Percentiles rank a stretch among this genome's conserved stretches.
phyloP scores from a whole-genome alignment of 2,113 vertebrate species.

The Cottus gobio region DNA sequence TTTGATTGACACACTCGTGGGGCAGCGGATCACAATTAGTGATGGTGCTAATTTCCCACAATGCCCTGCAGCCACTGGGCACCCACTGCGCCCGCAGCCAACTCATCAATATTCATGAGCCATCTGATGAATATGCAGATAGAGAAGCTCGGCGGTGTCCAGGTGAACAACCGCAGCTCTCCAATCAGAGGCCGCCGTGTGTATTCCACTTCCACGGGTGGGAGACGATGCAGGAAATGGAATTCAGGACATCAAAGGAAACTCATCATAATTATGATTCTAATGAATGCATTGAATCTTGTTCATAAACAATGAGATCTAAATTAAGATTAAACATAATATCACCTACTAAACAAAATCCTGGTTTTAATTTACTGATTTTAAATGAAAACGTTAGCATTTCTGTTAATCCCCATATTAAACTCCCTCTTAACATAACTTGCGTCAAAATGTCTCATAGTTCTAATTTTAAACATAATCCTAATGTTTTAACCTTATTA shows the following conservation, averaged over 20 bases:
- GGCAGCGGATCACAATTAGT: slow-evolving; percentile 84
- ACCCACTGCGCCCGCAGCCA: slow-evolving; percentile 74
- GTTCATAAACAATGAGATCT: slow-evolving; percentile 16
- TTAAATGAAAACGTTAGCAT: not conserved
- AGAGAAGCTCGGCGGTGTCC: slow-evolving; percentile 63
- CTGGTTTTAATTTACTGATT: not conserved
- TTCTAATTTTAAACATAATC: not conserved
- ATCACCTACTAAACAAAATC: slow-evolving; percentile 1
- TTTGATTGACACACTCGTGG: slow-evolving; percentile 81
- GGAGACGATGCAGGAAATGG: slow-evolving; percentile 44
- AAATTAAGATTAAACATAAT: slow-evolving; percentile 1
- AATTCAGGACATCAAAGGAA: slow-evolving; percentile 46
- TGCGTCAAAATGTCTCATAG: not conserved
- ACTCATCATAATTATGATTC: not conserved
- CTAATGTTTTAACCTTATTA: not conserved
- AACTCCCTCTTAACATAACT: not conserved
- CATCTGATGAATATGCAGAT: slow-evolving; percentile 84
- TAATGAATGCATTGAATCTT: slow-evolving; percentile 15
- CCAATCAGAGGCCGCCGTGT: slow-evolving; percentile 66
- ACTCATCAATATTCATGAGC: slow-evolving; percentile 85
- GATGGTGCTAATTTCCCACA: slow-evolving; percentile 88
- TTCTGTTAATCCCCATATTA: slow-evolving; percentile 1
- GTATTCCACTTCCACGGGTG: slow-evolving; percentile 30
- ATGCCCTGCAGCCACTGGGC: slow-evolving; percentile 85
- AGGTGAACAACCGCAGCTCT: slow-evolving; percentile 77